These are phyloP conservation scores for Jordanella pulchra DNA, from an alignment of 2,797 vertebrate genomes.

Conservation along the genomic window DNA sequence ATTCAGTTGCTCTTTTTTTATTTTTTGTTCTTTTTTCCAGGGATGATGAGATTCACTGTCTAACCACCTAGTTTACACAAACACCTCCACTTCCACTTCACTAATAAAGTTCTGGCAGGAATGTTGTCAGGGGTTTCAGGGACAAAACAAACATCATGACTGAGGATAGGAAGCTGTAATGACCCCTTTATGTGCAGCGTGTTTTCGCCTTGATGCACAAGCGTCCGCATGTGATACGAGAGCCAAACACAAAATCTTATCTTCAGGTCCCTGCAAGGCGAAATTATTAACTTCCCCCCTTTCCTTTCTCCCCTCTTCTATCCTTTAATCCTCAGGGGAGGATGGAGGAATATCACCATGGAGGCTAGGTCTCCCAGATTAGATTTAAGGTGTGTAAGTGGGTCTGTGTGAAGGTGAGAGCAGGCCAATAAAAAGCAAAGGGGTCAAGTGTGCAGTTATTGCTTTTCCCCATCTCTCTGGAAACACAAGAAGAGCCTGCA, in stretches of 20 bases:
- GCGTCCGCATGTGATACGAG: slow-evolving; percentile 29
- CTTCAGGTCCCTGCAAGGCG: slow-evolving; percentile 58
- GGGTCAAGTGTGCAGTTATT: slow-evolving; percentile 81
- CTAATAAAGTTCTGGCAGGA: slow-evolving; percentile 36
- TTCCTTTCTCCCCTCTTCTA: slow-evolving; percentile 22
- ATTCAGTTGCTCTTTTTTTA: slow-evolving; percentile 28
- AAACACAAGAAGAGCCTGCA: slow-evolving; percentile 62
- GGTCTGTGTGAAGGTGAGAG: slow-evolving; percentile 51
- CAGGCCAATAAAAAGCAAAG: slow-evolving; percentile 70
- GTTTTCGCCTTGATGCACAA: slow-evolving; percentile 14
- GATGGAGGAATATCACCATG: slow-evolving; percentile 59
- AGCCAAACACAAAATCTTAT: slow-evolving; percentile 65
- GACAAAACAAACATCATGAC: background rate
- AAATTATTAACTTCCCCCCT: slow-evolving; percentile 71
- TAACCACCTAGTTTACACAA: slow-evolving; percentile 23
- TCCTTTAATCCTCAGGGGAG: slow-evolving; percentile 50
- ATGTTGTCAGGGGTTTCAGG: slow-evolving; percentile 24
- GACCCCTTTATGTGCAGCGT: slow-evolving; percentile 26
- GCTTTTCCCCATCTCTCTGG: slow-evolving; percentile 73
- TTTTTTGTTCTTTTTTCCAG: too few relatives aligned
- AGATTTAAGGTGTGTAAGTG: slow-evolving; percentile 69
- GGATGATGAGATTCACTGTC: slow-evolving; percentile 11
- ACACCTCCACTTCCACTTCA: slow-evolving; percentile 20
- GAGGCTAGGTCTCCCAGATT: slow-evolving; percentile 69
- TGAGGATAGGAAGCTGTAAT: slow-evolving; percentile 8